phyloP scores from a whole-genome alignment of 2,113 vertebrate species.

The Thomomys bottae region DNA sequence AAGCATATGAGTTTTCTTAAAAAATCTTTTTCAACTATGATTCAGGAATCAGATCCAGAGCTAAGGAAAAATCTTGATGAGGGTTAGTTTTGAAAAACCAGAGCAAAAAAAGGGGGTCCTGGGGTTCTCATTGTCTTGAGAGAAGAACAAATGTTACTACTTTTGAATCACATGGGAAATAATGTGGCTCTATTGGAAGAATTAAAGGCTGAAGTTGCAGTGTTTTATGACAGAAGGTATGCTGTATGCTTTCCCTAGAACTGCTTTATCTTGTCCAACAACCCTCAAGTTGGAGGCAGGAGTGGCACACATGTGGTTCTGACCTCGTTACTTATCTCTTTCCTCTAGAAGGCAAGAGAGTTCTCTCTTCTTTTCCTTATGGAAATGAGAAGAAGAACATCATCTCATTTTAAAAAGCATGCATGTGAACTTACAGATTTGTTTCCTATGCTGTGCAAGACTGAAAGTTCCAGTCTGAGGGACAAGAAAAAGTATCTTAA shows the following conservation, averaged over 20 bases:
- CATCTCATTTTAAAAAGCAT: neutral
- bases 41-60: slow-evolving; percentile 67
- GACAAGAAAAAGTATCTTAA: neutral
- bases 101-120: slow-evolving; percentile 64
- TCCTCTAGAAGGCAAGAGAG: neutral
- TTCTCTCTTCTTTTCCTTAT: neutral
- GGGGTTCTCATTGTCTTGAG: slow-evolving; percentile 43
- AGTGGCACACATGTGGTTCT: neutral
- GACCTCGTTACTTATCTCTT: neutral
- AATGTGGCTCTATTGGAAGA: neutral
- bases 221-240: neutral
- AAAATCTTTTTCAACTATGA: slow-evolving; percentile 45
- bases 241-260: neutral
- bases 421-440: neutral
- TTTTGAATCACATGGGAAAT: slow-evolving; percentile 69
- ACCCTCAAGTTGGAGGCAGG: neutral
- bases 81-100: slow-evolving; percentile 78
- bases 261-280: neutral
- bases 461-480: neutral
- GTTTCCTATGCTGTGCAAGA: neutral
- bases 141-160: slow-evolving; percentile 69
- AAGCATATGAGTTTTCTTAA: slow-evolving; percentile 24
- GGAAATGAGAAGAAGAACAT: neutral
- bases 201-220: neutral
- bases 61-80: slow-evolving; percentile 65